Evolutionary conservation across 2,797 vertebrate genomes (phyloP), one percentile per base, ranked within the genome.

Genomic region (Huso huso): DNA sequence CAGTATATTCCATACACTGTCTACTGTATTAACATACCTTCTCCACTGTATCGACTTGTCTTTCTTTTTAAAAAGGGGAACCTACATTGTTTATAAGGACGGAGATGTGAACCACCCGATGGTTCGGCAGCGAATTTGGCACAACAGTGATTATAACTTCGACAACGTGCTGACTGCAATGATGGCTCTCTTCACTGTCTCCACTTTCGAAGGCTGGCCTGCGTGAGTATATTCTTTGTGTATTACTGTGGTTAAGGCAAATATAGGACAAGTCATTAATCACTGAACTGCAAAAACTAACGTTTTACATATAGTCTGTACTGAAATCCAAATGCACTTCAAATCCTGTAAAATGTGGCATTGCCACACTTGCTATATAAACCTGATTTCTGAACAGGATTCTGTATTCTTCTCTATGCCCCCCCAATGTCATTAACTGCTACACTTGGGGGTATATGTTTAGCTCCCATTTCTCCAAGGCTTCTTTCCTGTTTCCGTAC

Each of bases 161-260:
- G 97, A 99, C 78, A 99, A 99, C 0, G 96, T 99, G 68, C 94
- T 99, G 15, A 95, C 94, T 75, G 97, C 96, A 66, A 99, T 99
- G 97, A 99, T 99, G 97, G 97, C 97, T 1, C 90, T 99, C 64
- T 99, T 99, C 85, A 99, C 97, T 0, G 96, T 99, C 65, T 99
- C 97, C 74, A 99, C 97, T 0, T 99, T 99, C 48, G 97, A 99
- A 83, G 97, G 96, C 83, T 99, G 97, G 97, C 97, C 97, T n/a
- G 83, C 94, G 97, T 99, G 87, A 95, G 97, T 87, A 72, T 9
- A 6, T 57, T 6, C 66, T 48, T 66, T 1, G 2, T 1, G 2
- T 62, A 1, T 70, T 58, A 50, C 48, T 73, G 23, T 37, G 23
- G 23, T 37, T 37, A 37, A 37, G 2, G 23, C 2, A 37, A 37